Evolutionary conservation across 1,140 invertebrate species (phyloP).

Genomic region (Hirudo medicinalis): DNA sequence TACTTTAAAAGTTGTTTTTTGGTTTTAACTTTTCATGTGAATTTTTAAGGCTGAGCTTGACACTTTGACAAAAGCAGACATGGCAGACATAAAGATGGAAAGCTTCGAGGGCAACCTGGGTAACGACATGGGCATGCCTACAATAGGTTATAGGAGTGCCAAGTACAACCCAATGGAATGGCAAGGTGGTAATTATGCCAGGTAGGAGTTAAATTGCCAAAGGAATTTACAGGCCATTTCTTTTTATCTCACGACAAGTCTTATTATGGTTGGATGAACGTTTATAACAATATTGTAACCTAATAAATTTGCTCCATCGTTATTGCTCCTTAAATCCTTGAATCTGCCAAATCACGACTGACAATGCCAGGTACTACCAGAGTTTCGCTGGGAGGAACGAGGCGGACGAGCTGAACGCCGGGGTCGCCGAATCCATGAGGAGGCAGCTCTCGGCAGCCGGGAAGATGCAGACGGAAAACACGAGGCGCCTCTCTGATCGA

Average conservation of each 20-base stretch:
- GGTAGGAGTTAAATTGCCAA: constrained; percentile 16
- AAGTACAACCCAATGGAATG: constrained; percentile 41
- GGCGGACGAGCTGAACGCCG: constrained; percentile 34
- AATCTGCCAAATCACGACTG: neutral
- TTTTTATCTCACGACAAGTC: no score
- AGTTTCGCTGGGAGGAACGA: constrained; percentile 38
- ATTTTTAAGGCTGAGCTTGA: no score
- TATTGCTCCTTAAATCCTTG: no score
- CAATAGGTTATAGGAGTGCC: constrained; percentile 36
- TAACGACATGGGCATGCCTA: constrained; percentile 40
- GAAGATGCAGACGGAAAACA: constrained; percentile 37
- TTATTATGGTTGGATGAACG: no score
- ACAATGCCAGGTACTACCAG: constrained; percentile 32
- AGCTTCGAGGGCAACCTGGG: constrained; percentile 30
- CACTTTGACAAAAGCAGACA: neutral
- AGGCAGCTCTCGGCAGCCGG: constrained; percentile 26
- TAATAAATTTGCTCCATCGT: no score
- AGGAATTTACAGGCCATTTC: no score
- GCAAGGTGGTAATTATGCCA: constrained; percentile 40
- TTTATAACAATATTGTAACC: no score
- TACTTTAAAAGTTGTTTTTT: no score
- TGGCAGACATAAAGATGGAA: constrained; percentile 1
- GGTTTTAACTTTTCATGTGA: no score
- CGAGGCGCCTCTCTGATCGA: constrained; percentile 38
- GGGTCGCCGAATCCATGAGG: constrained; percentile 27